Conservation (phyloP, 2,797 vertebrate genomes). For the Fratercula arctica region DNA sequence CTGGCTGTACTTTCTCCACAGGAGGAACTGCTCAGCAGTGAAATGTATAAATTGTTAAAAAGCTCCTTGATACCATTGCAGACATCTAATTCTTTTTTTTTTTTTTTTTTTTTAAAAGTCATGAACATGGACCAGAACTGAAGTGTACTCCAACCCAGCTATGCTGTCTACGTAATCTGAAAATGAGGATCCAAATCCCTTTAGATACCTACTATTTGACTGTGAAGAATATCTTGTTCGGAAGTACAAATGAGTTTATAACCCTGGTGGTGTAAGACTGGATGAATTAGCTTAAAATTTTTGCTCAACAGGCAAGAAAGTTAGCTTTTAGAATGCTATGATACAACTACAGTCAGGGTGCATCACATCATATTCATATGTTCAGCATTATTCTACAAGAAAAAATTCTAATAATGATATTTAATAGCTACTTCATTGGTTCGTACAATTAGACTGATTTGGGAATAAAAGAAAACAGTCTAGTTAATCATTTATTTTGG, state of each 20-base stretch:
- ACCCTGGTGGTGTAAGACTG: neutral
- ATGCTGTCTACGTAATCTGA: neutral
- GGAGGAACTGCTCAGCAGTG: neutral
- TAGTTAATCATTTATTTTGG: neutral
- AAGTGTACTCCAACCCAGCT: neutral
- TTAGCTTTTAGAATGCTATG: neutral
- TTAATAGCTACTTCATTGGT: neutral
- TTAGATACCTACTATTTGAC: neutral
- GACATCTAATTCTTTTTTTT: neutral
- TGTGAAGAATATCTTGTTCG: fast-evolving
- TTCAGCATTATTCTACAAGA: neutral
- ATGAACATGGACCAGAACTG: neutral
- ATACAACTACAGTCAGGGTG: neutral
- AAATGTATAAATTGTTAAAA: neutral
- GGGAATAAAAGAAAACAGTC: neutral
- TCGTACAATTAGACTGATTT: neutral
- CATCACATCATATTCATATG: neutral
- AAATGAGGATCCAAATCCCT: neutral
- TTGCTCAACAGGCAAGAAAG: neutral
- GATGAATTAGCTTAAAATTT: neutral
- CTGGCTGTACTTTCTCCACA: neutral
- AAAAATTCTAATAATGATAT: neutral
- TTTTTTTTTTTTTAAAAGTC: neutral
- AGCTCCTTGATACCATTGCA: neutral
- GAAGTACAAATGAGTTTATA: neutral